Base-by-base conservation (phyloP, 2,888 invertebrate species). In the Conops quadrifasciatus region DNA sequence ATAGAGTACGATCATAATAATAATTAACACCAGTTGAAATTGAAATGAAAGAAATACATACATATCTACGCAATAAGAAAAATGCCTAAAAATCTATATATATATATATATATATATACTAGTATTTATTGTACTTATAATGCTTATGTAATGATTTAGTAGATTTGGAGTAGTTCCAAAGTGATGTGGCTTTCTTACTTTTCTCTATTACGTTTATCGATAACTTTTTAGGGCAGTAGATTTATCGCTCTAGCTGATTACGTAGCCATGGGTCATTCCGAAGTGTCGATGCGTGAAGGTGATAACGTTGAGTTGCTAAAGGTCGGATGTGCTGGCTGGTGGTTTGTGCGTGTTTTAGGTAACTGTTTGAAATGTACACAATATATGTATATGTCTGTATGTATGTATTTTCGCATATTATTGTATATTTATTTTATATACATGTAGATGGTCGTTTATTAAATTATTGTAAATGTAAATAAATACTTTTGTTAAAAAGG, bases 291-390 rank as follows among this genome's bases (percentile, higher is more conserved):
- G 88, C 90, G 91, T 73, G 96, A 96, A 88, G 96, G 96, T 26
- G 96, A 97, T 87, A 89, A 91, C 79, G 92, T 97, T 78, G 95
- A 96, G 84, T 89, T 97, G 78, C 89, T 96, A 78, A 95, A 96
- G 87, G 93, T 95, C 78, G 96, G 96, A 83, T 95, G 94, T 87
- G 95, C 95, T 78, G 96, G 97, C 78, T 97, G 97, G 97, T 97
- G 96, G 96, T 96, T 94, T 88, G 94, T 96, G 83, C 92, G 93
- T 81, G 89, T 94, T 71, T 88, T 93, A 84, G 93, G 93, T 92
- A 87, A 84, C 72, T 74, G n/a, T n/a, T n/a, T n/a, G n/a, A n/a
- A n/a, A n/a, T n/a, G n/a, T n/a, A n/a, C n/a, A n/a, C n/a, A n/a
- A n/a, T n/a, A n/a, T n/a, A n/a, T n/a, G n/a, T n/a, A n/a, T n/a